phyloP scores from a whole-genome alignment of 2,113 vertebrate genomes.

The Ellobius talpinus region DNA sequence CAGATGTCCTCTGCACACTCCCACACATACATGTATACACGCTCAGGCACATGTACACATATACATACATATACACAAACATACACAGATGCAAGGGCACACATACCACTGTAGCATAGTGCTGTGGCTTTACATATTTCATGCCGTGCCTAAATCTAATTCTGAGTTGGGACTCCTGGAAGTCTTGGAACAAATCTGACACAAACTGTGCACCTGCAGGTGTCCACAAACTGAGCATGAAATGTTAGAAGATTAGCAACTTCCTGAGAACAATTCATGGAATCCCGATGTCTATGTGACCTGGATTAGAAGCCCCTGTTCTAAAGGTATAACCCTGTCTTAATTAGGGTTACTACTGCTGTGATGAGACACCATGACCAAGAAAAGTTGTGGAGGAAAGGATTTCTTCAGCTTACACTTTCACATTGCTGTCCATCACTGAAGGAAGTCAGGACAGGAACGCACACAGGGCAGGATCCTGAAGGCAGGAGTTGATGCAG shows the following conservation, averaged over 20 bases:
- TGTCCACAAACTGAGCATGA: not conserved
- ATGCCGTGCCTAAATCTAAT: not conserved
- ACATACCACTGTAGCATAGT: not conserved
- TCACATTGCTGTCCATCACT: not conserved
- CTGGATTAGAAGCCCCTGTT: not conserved
- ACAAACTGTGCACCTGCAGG: not conserved
- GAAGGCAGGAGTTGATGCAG: not conserved
- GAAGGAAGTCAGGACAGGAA: not conserved
- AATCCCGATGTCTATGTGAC: not conserved
- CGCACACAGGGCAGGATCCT: not conserved
- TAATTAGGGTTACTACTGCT: not conserved
- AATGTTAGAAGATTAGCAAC: not conserved
- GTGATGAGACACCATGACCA: not conserved
- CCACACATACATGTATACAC: not conserved
- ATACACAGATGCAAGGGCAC: not conserved
- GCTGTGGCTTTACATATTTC: not conserved
- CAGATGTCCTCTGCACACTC: not conserved
- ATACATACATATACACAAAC: not conserved
- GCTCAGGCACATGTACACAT: not conserved
- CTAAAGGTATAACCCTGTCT: not conserved
- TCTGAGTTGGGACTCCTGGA: not conserved
- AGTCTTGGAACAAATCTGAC: conserved; percentile 1
- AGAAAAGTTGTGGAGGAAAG: not conserved
- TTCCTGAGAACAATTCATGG: not conserved
- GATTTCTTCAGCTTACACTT: not conserved